Evolutionary conservation across 2,888 invertebrate genomes (phyloP).

Genomic region (Nomada ferruginata): DNA sequence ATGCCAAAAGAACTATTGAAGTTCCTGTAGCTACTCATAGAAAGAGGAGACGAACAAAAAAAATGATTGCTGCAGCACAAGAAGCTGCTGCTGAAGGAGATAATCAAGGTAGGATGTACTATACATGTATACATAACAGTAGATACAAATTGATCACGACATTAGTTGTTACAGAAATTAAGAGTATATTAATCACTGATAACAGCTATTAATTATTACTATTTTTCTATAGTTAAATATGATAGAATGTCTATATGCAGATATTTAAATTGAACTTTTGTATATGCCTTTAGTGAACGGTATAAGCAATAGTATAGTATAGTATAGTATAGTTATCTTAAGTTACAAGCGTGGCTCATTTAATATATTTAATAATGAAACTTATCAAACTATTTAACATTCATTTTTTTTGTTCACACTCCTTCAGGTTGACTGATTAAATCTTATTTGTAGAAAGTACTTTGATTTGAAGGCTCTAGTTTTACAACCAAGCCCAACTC

Average conservation of each 20-base stretch:
- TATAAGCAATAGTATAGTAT: no score
- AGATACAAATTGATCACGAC: background rate
- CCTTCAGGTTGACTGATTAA: background rate
- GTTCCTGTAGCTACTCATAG: conserved; percentile 6
- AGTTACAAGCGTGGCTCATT: no score
- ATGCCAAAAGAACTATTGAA: conserved; percentile 35
- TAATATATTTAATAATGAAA: background rate
- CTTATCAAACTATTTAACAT: background rate
- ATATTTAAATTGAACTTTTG: no score
- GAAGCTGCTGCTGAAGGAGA: conserved; percentile 46
- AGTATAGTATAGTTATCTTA: no score
- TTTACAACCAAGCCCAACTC: no score
- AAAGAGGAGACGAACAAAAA: conserved; percentile 59
- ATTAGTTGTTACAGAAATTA: background rate
- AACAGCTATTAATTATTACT: background rate
- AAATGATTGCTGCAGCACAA: conserved; percentile 28
- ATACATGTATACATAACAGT: conserved; percentile 13
- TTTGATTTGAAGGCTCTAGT: no score
- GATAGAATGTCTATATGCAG: background rate
- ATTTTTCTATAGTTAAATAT: background rate
- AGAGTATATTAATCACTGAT: background rate
- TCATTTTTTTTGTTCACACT: conserved; percentile 34
- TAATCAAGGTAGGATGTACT: conserved; percentile 62
- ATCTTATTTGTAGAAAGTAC: no score
- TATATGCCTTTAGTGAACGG: no score